Conservation (phyloP, 2,797 vertebrate species). For the Brachyalestes nurse region DNA sequence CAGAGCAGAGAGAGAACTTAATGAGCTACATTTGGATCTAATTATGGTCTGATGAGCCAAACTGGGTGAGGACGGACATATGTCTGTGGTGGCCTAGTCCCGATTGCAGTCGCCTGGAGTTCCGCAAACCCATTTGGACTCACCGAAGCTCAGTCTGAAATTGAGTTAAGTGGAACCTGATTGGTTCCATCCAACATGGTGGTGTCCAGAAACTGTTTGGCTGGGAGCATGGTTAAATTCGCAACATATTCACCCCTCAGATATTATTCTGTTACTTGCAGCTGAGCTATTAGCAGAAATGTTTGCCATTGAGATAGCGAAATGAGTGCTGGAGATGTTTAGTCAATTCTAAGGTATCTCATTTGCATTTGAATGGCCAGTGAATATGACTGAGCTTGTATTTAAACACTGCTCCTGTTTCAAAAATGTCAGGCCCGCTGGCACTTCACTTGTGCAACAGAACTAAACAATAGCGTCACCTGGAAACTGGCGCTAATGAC, state of each 20-base stretch:
- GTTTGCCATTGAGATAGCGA: constrained; percentile 4
- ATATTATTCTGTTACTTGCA: constrained; percentile 19
- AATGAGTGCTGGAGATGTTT: constrained; percentile 6
- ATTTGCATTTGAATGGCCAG: constrained; percentile 26
- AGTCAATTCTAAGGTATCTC: constrained; percentile 7
- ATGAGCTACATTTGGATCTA: constrained; percentile 20
- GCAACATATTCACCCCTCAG: constrained; percentile 18
- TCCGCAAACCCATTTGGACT: background rate
- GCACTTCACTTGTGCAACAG: background rate
- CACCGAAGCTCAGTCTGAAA: background rate
- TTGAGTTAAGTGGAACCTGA: background rate
- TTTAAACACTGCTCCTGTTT: constrained; percentile 22
- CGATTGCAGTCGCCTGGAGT: background rate
- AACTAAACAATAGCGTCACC: constrained; percentile 11
- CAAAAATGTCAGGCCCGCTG: constrained; percentile 14
- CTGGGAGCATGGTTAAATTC: background rate
- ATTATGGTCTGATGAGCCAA: constrained; percentile 15
- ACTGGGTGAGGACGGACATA: background rate
- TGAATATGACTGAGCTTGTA: constrained; percentile 11
- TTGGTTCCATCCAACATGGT: constrained; percentile 13
- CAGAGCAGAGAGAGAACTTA: constrained; percentile 24
- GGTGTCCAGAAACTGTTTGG: constrained; percentile 4
- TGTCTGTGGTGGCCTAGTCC: constrained; percentile 14
- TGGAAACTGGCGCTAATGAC: constrained; percentile 18
- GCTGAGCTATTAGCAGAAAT: constrained; percentile 14